Evolutionary conservation across 2,797 vertebrate genomes (phyloP).

Genomic region (Synanceia verrucosa): DNA sequence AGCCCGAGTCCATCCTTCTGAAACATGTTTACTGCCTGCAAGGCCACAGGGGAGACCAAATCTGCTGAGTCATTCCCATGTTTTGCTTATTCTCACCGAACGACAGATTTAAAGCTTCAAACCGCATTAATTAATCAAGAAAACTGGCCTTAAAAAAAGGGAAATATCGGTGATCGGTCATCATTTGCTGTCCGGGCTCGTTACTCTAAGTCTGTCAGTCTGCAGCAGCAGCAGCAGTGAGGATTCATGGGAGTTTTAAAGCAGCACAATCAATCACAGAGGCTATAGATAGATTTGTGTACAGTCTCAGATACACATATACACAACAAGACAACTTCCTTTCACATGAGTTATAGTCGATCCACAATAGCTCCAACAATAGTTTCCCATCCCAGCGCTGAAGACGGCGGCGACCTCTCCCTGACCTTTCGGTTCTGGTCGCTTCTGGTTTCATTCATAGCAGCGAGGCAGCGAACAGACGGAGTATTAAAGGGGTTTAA

Average conservation of each 20-base stretch:
- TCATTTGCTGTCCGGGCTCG: constrained; percentile 28
- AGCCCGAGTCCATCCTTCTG: constrained; percentile 68
- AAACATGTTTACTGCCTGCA: constrained; percentile 75
- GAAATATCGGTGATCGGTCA: constrained; percentile 24
- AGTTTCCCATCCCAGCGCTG: constrained; percentile 67
- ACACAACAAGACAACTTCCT: constrained; percentile 71
- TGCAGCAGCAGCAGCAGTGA: not conserved
- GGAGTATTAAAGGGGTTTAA: not conserved
- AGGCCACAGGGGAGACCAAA: constrained; percentile 70
- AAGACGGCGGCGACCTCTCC: constrained; percentile 48
- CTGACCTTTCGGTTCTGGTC: constrained; percentile 50
- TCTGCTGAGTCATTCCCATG: not conserved
- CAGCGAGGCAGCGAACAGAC: constrained; percentile 37
- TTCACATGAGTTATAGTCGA: constrained; percentile 62
- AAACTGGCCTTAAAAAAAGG: not conserved
- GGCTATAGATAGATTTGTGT: constrained; percentile 73
- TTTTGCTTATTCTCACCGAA: not conserved
- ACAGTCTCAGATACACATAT: constrained; percentile 45
- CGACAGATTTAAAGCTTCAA: not conserved
- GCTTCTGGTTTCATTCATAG: constrained; percentile 62
- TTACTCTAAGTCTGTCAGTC: constrained; percentile 35
- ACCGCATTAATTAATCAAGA: not conserved
- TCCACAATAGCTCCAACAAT: constrained; percentile 75
- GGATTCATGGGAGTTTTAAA: constrained; percentile 60
- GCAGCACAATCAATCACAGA: constrained; percentile 52